Evolutionary conservation across 2,888 invertebrate genomes (phyloP).

Genomic region (Tiphia femorata): DNA sequence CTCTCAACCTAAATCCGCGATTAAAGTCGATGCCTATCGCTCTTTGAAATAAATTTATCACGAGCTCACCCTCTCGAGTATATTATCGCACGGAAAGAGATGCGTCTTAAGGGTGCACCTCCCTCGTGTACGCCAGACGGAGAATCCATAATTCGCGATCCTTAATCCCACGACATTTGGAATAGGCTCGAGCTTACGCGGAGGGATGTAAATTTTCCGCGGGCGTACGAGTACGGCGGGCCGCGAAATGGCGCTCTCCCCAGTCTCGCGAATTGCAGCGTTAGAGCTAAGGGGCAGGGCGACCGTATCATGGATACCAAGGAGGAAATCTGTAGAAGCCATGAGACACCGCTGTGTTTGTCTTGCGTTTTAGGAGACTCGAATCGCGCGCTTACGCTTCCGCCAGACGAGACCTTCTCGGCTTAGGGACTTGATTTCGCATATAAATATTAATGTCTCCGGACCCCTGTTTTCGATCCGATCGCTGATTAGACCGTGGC

Average conservation of each 20-base stretch:
- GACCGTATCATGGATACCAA: constrained; percentile 22
- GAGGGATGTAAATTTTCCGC: constrained; percentile 49
- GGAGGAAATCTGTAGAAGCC: constrained; percentile 34
- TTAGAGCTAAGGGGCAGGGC: constrained; percentile 8
- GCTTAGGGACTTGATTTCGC: constrained; percentile 51
- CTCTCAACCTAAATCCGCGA: too few relatives aligned
- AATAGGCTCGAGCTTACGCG: constrained; percentile 19
- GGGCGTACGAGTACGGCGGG: constrained; percentile 13
- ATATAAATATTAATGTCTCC: constrained; percentile 57
- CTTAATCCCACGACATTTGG: constrained; percentile 29
- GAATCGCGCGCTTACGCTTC: constrained; percentile 41
- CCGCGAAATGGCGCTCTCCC: constrained; percentile 24
- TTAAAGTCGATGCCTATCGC: too few relatives aligned
- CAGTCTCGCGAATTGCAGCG: constrained; percentile 29
- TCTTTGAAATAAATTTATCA: too few relatives aligned
- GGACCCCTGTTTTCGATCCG: not conserved
- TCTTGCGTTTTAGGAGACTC: constrained; percentile 48
- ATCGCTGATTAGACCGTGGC: not conserved
- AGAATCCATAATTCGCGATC: too few relatives aligned
- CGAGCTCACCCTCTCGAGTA: too few relatives aligned
- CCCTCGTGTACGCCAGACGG: too few relatives aligned
- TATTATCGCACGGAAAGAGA: too few relatives aligned
- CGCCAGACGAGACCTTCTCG: constrained; percentile 28
- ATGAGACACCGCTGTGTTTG: constrained; percentile 46
- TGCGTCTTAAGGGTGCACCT: too few relatives aligned